Percentiles rank a stretch among this genome's conserved stretches.
These are phyloP conservation scores for Drosophila yooni DNA, from an alignment of 2,888 invertebrate genomes.

Conservation along the genomic window DNA sequence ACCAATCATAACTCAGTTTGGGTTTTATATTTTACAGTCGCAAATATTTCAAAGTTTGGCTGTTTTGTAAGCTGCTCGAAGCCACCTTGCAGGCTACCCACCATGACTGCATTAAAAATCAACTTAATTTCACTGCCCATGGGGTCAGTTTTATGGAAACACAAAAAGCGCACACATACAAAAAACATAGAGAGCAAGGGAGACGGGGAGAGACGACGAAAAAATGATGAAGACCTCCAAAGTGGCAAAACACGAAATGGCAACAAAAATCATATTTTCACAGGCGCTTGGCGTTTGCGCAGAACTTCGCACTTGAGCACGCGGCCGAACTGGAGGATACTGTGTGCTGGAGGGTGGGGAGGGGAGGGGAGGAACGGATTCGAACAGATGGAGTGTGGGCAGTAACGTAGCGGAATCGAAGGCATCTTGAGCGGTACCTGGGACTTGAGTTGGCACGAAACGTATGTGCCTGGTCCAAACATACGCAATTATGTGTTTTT, in stretches of 20 bases:
- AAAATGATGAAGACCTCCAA: conserved; percentile 81
- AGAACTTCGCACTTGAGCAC: conserved; percentile 80
- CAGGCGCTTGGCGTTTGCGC: conserved; percentile 82
- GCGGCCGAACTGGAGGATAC: conserved; percentile 38
- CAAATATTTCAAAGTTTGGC: conserved; percentile 34
- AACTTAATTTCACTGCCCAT: conserved; percentile 82
- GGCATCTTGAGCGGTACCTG: conserved; percentile 24
- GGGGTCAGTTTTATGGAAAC: conserved; percentile 80
- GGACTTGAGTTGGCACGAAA: conserved; percentile 21
- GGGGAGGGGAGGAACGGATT: background rate
- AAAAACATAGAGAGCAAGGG: conserved; percentile 3
- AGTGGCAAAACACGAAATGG: conserved; percentile 81
- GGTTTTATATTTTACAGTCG: conserved; percentile 2
- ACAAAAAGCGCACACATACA: conserved; percentile 48
- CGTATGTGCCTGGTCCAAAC: conserved; percentile 59
- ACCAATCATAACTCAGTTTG: conserved; percentile 9
- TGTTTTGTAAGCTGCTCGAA: conserved; percentile 20
- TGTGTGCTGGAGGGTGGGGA: background rate
- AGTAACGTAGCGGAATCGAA: conserved; percentile 41
- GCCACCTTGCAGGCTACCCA: conserved; percentile 67
- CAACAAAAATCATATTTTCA: conserved; percentile 82
- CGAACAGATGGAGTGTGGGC: conserved; percentile 56
- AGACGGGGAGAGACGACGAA: conserved; percentile 23
- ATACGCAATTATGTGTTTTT: conserved; percentile 79
- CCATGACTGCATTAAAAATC: conserved; percentile 80